These are phyloP conservation scores for Nomada ruficornis DNA, from an alignment of 2,888 invertebrate genomes.

Conservation along the genomic window DNA sequence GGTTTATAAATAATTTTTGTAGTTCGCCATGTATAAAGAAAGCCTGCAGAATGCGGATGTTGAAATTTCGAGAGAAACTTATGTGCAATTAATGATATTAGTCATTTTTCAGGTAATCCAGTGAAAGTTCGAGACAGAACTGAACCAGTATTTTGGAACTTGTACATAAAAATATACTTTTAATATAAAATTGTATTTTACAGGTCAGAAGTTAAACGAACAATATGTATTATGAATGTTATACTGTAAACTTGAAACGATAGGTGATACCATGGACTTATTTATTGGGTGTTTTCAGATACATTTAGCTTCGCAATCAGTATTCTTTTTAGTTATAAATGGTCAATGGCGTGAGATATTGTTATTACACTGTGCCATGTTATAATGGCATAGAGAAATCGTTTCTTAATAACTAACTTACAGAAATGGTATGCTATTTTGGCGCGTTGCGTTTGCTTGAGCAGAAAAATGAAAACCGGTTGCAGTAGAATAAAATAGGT, in stretches of 20 bases:
- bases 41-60: constrained; percentile 35
- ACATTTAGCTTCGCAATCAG: constrained; percentile 47
- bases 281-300: constrained; percentile 58
- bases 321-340: constrained; percentile 55
- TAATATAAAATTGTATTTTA: constrained; percentile 57
- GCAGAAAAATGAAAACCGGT: too few species aligned
- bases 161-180: constrained; percentile 15
- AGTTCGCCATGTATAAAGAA: constrained; percentile 10
- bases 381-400: neutral
- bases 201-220: constrained; percentile 43
- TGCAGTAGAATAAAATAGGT: too few species aligned
- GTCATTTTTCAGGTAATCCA: constrained; percentile 43
- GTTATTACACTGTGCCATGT: constrained; percentile 25
- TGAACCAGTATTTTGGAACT: neutral
- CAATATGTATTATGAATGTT: constrained; percentile 6
- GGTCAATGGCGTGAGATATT: constrained; percentile 66
- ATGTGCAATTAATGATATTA: constrained; percentile 21
- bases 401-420: neutral
- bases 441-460: too few species aligned
- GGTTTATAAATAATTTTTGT: constrained; percentile 27
- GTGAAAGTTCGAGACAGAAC: neutral
- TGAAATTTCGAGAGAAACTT: constrained; percentile 17
- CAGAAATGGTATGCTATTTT: neutral
- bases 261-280: constrained; percentile 10
- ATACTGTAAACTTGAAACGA: constrained; percentile 23